phyloP scores from a whole-genome alignment of 2,113 vertebrate genomes.

The Neodontobutis hainanensis region DNA sequence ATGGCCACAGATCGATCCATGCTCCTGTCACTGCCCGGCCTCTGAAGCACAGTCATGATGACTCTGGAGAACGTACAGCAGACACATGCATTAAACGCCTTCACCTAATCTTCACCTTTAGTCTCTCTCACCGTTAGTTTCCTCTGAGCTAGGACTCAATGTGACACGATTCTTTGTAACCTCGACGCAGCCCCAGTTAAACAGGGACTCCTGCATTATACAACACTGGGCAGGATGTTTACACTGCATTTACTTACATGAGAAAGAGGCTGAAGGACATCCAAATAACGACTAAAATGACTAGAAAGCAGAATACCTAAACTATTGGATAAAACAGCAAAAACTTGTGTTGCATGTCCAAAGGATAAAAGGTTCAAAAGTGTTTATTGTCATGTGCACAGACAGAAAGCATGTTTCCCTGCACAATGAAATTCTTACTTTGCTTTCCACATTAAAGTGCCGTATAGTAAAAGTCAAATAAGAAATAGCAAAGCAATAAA shows the following conservation, averaged over 20 bases:
- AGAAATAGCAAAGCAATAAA: too few species aligned
- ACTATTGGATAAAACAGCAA: too few species aligned
- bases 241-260: slow-evolving; percentile 39
- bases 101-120: not conserved
- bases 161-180: slow-evolving; percentile 1
- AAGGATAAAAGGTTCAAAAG: too few species aligned
- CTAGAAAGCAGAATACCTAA: too few species aligned
- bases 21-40: slow-evolving; percentile 15
- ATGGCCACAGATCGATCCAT: slow-evolving; percentile 31
- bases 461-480: too few species aligned
- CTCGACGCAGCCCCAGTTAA: slow-evolving; percentile 6
- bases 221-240: slow-evolving; percentile 2
- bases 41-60: slow-evolving; percentile 24
- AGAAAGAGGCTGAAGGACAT: slow-evolving; percentile 22
- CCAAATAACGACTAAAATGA: too few species aligned
- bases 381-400: too few species aligned
- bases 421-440: too few species aligned
- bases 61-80: slow-evolving; percentile 36
- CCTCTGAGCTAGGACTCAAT: slow-evolving; percentile 1
- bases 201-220: slow-evolving; percentile 7
- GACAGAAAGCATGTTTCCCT: too few species aligned
- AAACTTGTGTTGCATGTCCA: too few species aligned
- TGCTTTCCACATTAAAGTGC: too few species aligned
- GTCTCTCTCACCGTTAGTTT: not conserved
- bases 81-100: not conserved